Conservation (phyloP, 2,888 invertebrate genomes). For the Rotaria socialis region DNA sequence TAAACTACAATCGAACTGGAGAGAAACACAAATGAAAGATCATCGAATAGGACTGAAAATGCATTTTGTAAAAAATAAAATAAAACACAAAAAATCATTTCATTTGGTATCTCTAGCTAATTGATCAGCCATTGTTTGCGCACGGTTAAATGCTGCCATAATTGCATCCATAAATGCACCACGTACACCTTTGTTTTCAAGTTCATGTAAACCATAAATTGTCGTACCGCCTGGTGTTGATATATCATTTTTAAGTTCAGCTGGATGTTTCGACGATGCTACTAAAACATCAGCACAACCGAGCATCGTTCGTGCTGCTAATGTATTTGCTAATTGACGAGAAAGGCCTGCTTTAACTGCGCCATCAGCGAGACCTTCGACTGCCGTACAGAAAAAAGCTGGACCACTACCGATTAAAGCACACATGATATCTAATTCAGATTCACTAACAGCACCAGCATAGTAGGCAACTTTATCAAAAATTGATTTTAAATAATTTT, state of each 20-base stretch:
- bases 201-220: constrained; percentile 77
- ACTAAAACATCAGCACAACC: constrained; percentile 82
- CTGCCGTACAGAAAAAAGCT: constrained; percentile 64
- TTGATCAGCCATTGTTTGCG: constrained; percentile 49
- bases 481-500: neutral
- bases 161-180: constrained; percentile 83
- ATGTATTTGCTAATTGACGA: constrained; percentile 74
- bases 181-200: constrained; percentile 78
- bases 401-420: constrained; percentile 17
- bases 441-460: constrained; percentile 20
- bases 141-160: constrained; percentile 72
- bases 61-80: too few species aligned
- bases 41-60: too few species aligned
- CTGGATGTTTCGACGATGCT: constrained; percentile 76
- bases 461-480: neutral
- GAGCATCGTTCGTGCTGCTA: constrained; percentile 81
- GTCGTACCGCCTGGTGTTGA: constrained; percentile 87
- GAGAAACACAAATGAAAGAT: too few species aligned
- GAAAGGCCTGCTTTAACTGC: constrained; percentile 90
- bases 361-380: constrained; percentile 89
- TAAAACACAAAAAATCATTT: neutral
- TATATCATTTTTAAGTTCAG: constrained; percentile 82
- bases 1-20: too few species aligned
- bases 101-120: neutral
- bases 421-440: neutral